Evolutionary conservation across 2,888 invertebrate species (phyloP).

Genomic region (Drosophila suboccidentalis): DNA sequence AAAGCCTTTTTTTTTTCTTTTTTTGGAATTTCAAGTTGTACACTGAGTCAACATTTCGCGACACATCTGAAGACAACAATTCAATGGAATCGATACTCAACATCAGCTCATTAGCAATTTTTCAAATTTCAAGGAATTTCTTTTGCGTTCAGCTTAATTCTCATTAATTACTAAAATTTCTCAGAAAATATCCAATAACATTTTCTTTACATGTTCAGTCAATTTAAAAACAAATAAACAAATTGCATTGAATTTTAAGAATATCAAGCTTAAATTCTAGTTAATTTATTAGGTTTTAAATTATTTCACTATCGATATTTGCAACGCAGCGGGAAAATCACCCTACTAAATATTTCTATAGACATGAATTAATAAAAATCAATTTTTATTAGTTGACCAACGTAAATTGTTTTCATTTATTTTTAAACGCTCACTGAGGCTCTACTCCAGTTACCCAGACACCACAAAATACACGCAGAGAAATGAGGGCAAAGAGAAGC

Average conservation of each 20-base stretch:
- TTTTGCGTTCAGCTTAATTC: not conserved
- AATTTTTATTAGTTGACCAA: slow-evolving; percentile 32
- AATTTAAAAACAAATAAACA: not conserved
- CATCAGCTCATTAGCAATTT: not conserved
- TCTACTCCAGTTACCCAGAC: slow-evolving; percentile 44
- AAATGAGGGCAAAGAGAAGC: slow-evolving; percentile 12
- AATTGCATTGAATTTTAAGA: not conserved
- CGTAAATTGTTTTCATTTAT: slow-evolving; percentile 64
- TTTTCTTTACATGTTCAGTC: not conserved
- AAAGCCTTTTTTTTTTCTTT: slow-evolving; percentile 1
- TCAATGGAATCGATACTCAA: not conserved
- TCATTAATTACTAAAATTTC: not conserved
- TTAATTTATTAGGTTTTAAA: not conserved
- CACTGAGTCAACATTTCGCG: not conserved
- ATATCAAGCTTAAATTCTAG: not conserved
- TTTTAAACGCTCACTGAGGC: slow-evolving; percentile 69
- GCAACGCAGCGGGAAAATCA: not conserved
- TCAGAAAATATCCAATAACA: not conserved
- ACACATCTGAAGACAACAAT: not conserved
- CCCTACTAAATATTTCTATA: not conserved
- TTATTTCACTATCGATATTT: not conserved
- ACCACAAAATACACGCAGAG: slow-evolving; percentile 27
- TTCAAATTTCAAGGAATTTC: slow-evolving; percentile 1
- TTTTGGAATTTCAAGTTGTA: not conserved
- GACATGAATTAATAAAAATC: slow-evolving; percentile 16